Evolutionary conservation across 2,888 invertebrate genomes (phyloP).

Genomic region (Apotomis betuletana): DNA sequence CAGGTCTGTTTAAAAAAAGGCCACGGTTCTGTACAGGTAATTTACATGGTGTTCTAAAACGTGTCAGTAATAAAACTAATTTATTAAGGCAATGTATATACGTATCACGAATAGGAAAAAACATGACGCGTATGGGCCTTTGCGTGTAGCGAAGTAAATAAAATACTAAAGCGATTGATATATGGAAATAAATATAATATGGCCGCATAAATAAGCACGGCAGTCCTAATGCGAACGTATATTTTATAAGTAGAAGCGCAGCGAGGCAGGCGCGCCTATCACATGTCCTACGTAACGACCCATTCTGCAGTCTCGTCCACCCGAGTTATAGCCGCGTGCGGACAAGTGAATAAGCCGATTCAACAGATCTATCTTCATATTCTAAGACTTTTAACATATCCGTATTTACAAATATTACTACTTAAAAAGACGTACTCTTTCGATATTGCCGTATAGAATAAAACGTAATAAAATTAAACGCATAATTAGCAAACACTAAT

Average conservation of each 20-base stretch:
- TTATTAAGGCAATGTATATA: too few relatives aligned
- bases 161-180: background rate
- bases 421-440: background rate
- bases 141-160: background rate
- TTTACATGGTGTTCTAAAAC: too few relatives aligned
- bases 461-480: conserved; percentile 5
- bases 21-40: too few relatives aligned
- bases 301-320: conserved; percentile 4
- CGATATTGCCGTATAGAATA: background rate
- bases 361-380: conserved; percentile 24
- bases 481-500: conserved; percentile 5
- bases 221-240: conserved; percentile 1
- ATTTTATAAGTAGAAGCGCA: background rate
- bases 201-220: conserved; percentile 10
- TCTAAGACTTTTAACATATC: background rate
- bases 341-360: conserved; percentile 9
- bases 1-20: too few relatives aligned
- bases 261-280: conserved; percentile 17
- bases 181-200: background rate
- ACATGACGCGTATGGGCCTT: background rate
- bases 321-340: background rate
- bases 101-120: too few relatives aligned
- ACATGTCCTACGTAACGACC: conserved; percentile 24
- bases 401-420: background rate
- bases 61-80: too few relatives aligned